These are phyloP conservation scores for Rhimphoctona megacephalus DNA, from an alignment of 2,888 invertebrate species.

Conservation along the genomic window DNA sequence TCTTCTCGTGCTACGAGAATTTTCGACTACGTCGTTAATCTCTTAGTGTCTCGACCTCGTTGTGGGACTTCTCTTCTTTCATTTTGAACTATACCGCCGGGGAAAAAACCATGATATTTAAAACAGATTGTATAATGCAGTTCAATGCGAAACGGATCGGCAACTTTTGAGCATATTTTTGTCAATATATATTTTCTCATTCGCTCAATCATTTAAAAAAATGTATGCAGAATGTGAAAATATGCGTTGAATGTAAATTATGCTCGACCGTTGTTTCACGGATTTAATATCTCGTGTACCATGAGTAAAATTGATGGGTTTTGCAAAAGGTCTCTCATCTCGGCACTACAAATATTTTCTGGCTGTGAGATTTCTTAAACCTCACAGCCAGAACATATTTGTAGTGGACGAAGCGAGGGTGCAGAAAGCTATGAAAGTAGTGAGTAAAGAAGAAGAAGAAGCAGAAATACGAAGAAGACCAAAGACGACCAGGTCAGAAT, in stretches of 20 bases:
- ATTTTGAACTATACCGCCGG: constrained; percentile 30
- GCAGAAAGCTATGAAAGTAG: constrained; percentile 17
- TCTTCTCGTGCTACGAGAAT: constrained; percentile 59
- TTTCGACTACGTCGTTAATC: constrained; percentile 64
- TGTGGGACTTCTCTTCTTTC: constrained; percentile 31
- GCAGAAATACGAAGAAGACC: background rate
- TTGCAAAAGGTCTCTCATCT: background rate
- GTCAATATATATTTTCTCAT: background rate
- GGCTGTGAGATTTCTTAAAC: no score
- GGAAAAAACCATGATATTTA: constrained; percentile 6
- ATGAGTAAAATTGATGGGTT: background rate
- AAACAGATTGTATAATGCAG: background rate
- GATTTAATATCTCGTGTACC: constrained; percentile 15
- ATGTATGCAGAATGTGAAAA: background rate
- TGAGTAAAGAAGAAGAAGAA: constrained; percentile 3
- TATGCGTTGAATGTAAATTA: background rate
- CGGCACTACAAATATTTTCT: no score
- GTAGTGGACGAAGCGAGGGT: background rate
- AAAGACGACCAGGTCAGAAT: background rate
- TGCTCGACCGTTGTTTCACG: constrained; percentile 1
- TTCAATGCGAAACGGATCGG: background rate
- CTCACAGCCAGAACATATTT: constrained; percentile 14
- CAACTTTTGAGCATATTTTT: background rate
- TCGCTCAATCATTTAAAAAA: background rate
- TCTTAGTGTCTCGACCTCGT: constrained; percentile 44